Conservation (phyloP, 2,888 invertebrate genomes). For the Apomyelois bistriatella region DNA sequence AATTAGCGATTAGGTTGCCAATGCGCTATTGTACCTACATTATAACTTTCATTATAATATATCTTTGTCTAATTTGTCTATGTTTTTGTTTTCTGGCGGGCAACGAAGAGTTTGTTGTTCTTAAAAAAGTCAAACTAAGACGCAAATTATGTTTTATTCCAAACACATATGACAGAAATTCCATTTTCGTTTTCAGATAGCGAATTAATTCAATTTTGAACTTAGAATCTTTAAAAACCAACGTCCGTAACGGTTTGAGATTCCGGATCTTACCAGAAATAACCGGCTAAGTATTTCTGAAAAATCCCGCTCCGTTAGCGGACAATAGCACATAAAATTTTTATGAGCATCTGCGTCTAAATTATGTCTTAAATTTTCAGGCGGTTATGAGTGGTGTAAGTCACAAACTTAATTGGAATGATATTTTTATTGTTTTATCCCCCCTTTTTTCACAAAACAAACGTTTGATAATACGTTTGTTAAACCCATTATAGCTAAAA, state of each 20-base stretch:
- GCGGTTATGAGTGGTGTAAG: background rate
- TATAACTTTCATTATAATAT: no score
- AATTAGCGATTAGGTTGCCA: no score
- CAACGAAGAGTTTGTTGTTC: no score
- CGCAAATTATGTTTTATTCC: no score
- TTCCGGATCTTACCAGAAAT: background rate
- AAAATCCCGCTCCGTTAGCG: background rate
- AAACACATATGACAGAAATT: background rate
- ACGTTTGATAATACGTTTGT: no score
- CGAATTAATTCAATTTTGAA: background rate
- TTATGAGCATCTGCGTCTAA: slow-evolving; percentile 13
- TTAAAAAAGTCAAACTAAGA: no score
- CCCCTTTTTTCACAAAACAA: no score
- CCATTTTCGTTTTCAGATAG: background rate
- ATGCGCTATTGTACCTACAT: no score
- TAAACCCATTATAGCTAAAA: no score
- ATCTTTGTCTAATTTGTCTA: no score
- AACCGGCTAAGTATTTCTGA: background rate
- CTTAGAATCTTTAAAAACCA: slow-evolving; percentile 2
- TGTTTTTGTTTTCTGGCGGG: no score
- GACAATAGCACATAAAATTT: slow-evolving; percentile 13
- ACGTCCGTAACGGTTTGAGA: background rate
- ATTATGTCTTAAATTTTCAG: slow-evolving; percentile 14
- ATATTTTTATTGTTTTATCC: no score
- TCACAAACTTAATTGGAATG: background rate